These are phyloP conservation scores for Ornithorhynchus anatinus DNA, from an alignment of 2,113 vertebrate genomes.

Conservation along the genomic window DNA sequence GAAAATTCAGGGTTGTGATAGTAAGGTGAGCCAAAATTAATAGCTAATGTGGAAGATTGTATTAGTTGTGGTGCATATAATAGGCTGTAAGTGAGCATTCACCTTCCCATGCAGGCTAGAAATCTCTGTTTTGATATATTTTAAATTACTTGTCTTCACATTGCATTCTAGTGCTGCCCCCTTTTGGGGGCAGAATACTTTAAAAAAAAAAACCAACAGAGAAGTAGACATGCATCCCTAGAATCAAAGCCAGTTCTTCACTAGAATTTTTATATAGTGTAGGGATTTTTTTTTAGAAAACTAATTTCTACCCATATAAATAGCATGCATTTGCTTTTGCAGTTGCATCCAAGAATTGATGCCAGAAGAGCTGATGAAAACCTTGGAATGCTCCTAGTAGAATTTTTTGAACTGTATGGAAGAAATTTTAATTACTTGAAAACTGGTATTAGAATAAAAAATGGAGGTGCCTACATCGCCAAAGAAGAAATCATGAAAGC, in stretches of 20 bases:
- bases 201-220: not conserved
- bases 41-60: too few relatives aligned
- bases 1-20: too few relatives aligned
- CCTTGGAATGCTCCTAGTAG: constrained; percentile 95
- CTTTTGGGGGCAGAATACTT: constrained; percentile 17
- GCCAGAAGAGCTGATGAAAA: constrained; percentile 91
- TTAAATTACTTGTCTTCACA: too few relatives aligned
- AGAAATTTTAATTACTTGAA: constrained; percentile 99
- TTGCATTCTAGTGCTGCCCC: constrained; percentile 46
- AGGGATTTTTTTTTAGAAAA: rapidly evolving
- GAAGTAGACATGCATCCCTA: too few relatives aligned
- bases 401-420: constrained; percentile 98
- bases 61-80: too few relatives aligned
- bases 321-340: constrained; percentile 18
- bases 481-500: constrained; percentile 97
- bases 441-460: constrained; percentile 97
- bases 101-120: too few relatives aligned
- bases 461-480: constrained; percentile 95
- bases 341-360: constrained; percentile 94
- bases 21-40: too few relatives aligned
- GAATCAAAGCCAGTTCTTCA: too few relatives aligned
- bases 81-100: too few relatives aligned
- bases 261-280: rapidly evolving
- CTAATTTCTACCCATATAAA: not conserved
- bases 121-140: too few relatives aligned